Conservation (phyloP, 2,888 invertebrate species). For the Parnassius glacialis region DNA sequence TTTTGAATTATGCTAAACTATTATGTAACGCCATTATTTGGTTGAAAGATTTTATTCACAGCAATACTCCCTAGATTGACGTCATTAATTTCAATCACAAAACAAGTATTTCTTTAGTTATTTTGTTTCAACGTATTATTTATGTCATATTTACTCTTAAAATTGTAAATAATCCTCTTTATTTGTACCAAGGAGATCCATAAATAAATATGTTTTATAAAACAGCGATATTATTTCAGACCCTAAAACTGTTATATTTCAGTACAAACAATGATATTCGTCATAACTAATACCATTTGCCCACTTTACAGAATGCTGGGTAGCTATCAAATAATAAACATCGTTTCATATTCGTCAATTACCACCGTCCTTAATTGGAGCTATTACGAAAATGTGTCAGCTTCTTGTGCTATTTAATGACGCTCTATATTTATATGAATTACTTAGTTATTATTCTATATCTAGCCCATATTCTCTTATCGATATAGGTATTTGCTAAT, state of each 20-base stretch:
- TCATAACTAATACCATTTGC: slow-evolving; percentile 26
- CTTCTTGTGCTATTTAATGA: slow-evolving; percentile 48
- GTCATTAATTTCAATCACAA: slow-evolving; percentile 70
- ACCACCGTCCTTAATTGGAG: slow-evolving; percentile 62
- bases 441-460: slow-evolving; percentile 25
- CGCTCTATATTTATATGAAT: slow-evolving; percentile 51
- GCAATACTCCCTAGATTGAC: slow-evolving; percentile 52
- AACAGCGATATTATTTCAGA: slow-evolving; percentile 1
- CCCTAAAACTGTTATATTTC: slow-evolving; percentile 10
- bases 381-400: slow-evolving; percentile 74
- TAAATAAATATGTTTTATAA: neutral
- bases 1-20: slow-evolving; percentile 27
- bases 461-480: slow-evolving; percentile 8
- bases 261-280: slow-evolving; percentile 21
- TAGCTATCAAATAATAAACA: slow-evolving; percentile 34
- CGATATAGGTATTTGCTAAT: slow-evolving; percentile 43
- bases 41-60: slow-evolving; percentile 28
- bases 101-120: slow-evolving; percentile 42
- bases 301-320: slow-evolving; percentile 37
- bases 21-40: slow-evolving; percentile 26
- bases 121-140: slow-evolving; percentile 29
- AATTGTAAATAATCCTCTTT: slow-evolving; percentile 4
- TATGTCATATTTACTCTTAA: slow-evolving; percentile 16
- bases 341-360: slow-evolving; percentile 45
- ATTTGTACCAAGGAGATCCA: too few relatives aligned